Percentiles rank a stretch among this genome's conserved stretches.
Conservation (phyloP, 1,140 invertebrate species). For the Colletes latitarsis region DNA sequence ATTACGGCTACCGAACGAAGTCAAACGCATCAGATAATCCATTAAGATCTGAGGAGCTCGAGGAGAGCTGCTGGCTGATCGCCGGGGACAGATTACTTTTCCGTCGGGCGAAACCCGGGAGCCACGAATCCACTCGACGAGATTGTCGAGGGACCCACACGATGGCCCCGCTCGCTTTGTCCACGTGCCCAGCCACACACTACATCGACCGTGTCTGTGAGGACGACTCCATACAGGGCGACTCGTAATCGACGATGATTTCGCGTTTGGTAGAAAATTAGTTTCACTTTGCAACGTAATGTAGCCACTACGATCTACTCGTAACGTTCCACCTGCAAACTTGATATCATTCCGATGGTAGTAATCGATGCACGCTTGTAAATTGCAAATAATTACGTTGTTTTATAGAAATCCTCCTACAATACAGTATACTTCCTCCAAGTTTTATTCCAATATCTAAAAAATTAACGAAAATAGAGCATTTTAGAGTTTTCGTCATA, state of each 20-base stretch:
- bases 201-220: background rate
- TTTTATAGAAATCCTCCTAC: no score
- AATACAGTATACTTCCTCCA: no score
- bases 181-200: constrained; percentile 37
- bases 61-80: constrained; percentile 61
- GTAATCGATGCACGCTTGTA: no score
- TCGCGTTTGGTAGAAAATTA: background rate
- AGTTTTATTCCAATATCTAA: no score
- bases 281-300: no score
- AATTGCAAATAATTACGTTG: no score
- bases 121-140: constrained; percentile 21
- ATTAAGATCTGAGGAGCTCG: constrained; percentile 49
- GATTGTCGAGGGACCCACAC: constrained; percentile 22
- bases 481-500: no score
- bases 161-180: constrained; percentile 18
- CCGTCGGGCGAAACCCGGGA: constrained; percentile 32
- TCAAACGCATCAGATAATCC: constrained; percentile 50
- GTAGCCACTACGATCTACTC: no score
- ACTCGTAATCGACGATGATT: background rate
- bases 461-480: no score
- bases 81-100: constrained; percentile 49
- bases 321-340: no score
- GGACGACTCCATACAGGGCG: background rate
- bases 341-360: no score
- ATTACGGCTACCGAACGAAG: constrained; percentile 39